phyloP scores from a whole-genome alignment of 1,140 invertebrate species.

The Zaprionus lachaisei region DNA sequence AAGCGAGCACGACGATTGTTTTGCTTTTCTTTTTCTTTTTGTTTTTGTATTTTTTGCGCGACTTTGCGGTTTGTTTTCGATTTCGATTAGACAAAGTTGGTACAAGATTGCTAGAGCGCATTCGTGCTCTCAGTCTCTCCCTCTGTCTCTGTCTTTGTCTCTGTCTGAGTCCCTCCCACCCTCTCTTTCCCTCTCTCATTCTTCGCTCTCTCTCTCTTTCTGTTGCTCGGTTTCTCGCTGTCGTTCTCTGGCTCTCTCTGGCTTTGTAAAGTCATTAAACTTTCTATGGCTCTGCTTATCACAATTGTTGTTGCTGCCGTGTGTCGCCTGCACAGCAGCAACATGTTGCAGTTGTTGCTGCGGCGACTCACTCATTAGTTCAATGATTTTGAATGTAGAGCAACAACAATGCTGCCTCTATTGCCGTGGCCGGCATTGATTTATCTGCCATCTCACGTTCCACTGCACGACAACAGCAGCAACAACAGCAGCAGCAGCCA shows the following conservation, averaged over 20 bases:
- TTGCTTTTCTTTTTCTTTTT: too few relatives aligned
- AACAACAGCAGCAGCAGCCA: neutral
- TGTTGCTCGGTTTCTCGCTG: neutral
- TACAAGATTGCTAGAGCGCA: neutral
- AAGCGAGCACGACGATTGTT: neutral
- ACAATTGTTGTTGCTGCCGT: slow-evolving; percentile 52
- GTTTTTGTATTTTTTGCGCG: slow-evolving; percentile 33
- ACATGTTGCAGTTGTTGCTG: slow-evolving; percentile 44
- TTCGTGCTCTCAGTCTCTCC: neutral
- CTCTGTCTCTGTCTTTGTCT: neutral
- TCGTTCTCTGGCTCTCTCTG: neutral
- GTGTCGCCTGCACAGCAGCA: slow-evolving; percentile 36
- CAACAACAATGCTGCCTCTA: slow-evolving; percentile 62
- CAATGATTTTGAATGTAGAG: slow-evolving; percentile 61
- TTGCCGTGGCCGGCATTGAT: slow-evolving; percentile 65
- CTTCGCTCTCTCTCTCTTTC: neutral
- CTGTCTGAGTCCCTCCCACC: too few relatives aligned
- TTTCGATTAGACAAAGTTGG: slow-evolving; percentile 58
- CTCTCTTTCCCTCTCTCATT: too few relatives aligned
- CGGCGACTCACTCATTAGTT: slow-evolving; percentile 64
- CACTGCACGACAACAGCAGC: slow-evolving; percentile 38
- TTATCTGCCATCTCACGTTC: slow-evolving; percentile 76
- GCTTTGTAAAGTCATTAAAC: slow-evolving; percentile 62
- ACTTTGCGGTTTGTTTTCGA: slow-evolving; percentile 52
- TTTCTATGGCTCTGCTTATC: slow-evolving; percentile 66